Percentiles rank a stretch among this genome's conserved stretches.
These are phyloP conservation scores for Tanytarsus gracilentus DNA, from an alignment of 2,888 invertebrate genomes.

Conservation along the genomic window DNA sequence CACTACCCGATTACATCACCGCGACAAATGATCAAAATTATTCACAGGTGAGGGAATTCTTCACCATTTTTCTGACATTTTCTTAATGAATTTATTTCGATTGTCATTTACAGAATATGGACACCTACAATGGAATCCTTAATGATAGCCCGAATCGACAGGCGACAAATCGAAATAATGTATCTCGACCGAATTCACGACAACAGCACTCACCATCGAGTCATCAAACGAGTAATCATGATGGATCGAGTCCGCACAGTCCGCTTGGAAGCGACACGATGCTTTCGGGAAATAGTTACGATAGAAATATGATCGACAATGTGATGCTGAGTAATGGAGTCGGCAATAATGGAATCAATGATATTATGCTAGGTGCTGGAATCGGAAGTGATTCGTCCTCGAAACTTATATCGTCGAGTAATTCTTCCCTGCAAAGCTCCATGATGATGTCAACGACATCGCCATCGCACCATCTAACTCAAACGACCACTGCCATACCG, in stretches of 20 bases:
- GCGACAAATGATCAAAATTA: constrained; percentile 22
- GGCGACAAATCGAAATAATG: constrained; percentile 13
- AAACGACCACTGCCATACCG: constrained; percentile 71
- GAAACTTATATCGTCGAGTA: constrained; percentile 21
- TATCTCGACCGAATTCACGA: constrained; percentile 14
- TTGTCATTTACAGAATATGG: background rate
- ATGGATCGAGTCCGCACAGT: constrained; percentile 14
- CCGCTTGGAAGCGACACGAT: constrained; percentile 16
- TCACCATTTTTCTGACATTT: background rate
- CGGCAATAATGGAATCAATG: constrained; percentile 24
- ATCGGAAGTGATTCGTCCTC: constrained; percentile 14
- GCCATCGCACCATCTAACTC: constrained; percentile 44
- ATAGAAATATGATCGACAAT: constrained; percentile 4
- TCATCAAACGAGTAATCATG: constrained; percentile 14
- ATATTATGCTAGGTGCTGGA: constrained; percentile 27
- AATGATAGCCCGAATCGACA: constrained; percentile 28
- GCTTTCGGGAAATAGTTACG: background rate
- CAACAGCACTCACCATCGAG: background rate
- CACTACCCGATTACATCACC: constrained; percentile 24
- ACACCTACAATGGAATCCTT: constrained; percentile 20
- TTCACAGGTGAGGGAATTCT: constrained; percentile 13
- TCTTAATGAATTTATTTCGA: background rate
- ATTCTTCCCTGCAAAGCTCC: constrained; percentile 4
- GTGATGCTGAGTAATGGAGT: too few relatives aligned
- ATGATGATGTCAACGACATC: constrained; percentile 20